Conservation (phyloP, 2,888 invertebrate genomes). For the Dascillus cervinus region DNA sequence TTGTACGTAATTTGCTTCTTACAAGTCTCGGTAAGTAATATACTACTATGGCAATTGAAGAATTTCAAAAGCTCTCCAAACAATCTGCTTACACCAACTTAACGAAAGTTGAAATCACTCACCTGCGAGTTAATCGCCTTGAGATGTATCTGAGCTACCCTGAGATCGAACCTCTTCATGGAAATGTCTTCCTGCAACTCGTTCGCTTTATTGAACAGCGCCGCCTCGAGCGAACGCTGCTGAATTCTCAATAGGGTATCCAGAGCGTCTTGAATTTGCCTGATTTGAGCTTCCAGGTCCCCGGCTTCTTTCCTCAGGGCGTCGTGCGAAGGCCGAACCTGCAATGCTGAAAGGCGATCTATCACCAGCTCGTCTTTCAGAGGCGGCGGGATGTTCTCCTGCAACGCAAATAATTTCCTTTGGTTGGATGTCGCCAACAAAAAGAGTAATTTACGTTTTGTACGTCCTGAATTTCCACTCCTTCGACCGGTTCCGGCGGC, state of each 20-base stretch:
- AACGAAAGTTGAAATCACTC: no score
- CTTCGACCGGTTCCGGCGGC: slow-evolving; percentile 42
- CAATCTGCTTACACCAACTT: no score
- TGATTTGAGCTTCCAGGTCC: slow-evolving; percentile 79
- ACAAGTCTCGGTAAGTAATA: no score
- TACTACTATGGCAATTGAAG: no score
- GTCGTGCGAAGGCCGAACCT: slow-evolving; percentile 67
- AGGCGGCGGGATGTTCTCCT: slow-evolving; percentile 67
- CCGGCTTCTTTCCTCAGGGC: slow-evolving; percentile 75
- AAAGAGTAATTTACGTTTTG: slow-evolving; percentile 40
- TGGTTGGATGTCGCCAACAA: background rate
- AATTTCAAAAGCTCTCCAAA: no score
- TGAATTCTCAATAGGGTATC: slow-evolving; percentile 79
- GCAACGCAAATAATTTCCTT: slow-evolving; percentile 6
- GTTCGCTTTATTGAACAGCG: slow-evolving; percentile 86
- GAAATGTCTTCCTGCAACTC: slow-evolving; percentile 94
- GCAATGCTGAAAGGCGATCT: slow-evolving; percentile 64
- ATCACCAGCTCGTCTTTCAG: slow-evolving; percentile 78
- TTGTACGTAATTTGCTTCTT: no score
- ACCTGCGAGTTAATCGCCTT: slow-evolving; percentile 90
- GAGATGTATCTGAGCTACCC: slow-evolving; percentile 84
- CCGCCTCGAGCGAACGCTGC: slow-evolving; percentile 66
- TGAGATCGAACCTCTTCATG: slow-evolving; percentile 86
- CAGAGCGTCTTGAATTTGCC: slow-evolving; percentile 78
- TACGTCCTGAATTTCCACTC: slow-evolving; percentile 40